These are phyloP conservation scores for Adelognathus sp. DNA, from an alignment of 2,888 invertebrate species.

Conservation along the genomic window DNA sequence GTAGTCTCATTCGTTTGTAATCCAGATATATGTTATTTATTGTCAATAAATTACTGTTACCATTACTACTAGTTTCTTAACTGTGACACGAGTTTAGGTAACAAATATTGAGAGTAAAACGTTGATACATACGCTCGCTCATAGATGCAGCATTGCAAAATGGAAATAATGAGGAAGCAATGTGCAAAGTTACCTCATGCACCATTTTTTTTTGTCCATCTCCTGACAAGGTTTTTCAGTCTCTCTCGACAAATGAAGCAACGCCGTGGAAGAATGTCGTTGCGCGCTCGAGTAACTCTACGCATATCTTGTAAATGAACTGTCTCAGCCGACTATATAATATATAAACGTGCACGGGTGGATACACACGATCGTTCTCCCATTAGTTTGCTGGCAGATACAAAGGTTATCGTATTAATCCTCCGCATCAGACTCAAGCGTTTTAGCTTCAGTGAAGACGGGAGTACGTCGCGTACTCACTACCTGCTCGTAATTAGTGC, in stretches of 20 bases:
- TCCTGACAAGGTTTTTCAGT: background rate
- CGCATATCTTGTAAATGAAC: background rate
- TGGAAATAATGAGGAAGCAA: too few species aligned
- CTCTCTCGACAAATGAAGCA: background rate
- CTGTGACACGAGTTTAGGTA: too few species aligned
- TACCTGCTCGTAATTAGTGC: constrained; percentile 41
- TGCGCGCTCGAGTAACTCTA: background rate
- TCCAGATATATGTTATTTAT: too few species aligned
- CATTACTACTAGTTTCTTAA: too few species aligned
- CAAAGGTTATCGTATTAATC: constrained; percentile 39
- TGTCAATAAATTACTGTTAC: too few species aligned
- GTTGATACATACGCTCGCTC: too few species aligned
- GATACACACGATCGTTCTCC: background rate
- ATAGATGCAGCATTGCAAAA: too few species aligned
- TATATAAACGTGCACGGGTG: background rate
- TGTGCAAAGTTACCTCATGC: too few species aligned
- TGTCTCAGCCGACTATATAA: background rate
- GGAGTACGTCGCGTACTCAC: constrained; percentile 5
- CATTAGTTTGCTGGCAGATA: constrained; percentile 23
- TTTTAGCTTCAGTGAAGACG: constrained; percentile 12
- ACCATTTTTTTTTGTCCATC: background rate
- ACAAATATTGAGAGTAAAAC: too few species aligned
- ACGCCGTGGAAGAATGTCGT: background rate
- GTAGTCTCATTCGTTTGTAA: too few species aligned
- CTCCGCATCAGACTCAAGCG: constrained; percentile 9